phyloP scores from a whole-genome alignment of 2,797 vertebrate genomes.

The Gymnoscopelus microlampas region DNA sequence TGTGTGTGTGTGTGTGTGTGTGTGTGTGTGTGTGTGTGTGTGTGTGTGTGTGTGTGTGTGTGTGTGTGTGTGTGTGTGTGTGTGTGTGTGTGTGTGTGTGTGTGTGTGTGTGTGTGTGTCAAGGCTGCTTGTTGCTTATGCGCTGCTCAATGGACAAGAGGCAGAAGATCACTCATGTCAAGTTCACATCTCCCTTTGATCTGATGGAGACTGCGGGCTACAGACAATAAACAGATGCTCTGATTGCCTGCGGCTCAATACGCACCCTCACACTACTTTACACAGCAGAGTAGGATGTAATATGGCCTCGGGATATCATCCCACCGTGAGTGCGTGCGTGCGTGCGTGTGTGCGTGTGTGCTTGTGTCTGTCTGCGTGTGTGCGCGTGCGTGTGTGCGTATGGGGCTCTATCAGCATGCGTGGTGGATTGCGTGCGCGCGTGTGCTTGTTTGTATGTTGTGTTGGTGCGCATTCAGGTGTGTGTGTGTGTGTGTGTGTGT shows the following conservation, averaged over 20 bases:
- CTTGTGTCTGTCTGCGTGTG: neutral
- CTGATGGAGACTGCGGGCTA: constrained; percentile 31
- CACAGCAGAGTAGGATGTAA: constrained; percentile 19
- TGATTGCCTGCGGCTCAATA: constrained; percentile 50
- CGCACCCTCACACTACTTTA: constrained; percentile 25
- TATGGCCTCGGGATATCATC: constrained; percentile 40
- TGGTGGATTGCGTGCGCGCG: neutral
- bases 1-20: neutral
- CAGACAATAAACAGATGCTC: constrained; percentile 61
- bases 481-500: too few relatives aligned
- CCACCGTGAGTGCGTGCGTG: constrained; percentile 1
- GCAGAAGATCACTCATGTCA: constrained; percentile 13
- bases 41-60: neutral
- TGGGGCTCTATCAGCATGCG: neutral
- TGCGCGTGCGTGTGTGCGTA: neutral
- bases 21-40: constrained; percentile 5
- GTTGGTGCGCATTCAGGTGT: neutral
- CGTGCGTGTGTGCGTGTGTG: neutral
- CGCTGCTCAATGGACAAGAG: constrained; percentile 7
- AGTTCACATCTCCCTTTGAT: constrained; percentile 49
- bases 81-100: constrained; percentile 8
- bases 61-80: neutral
- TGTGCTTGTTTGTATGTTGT: neutral
- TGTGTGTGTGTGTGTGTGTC: neutral
- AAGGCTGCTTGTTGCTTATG: constrained; percentile 11